Percentiles rank a stretch among this genome's conserved stretches.
Conservation (phyloP, 2,888 invertebrate species). For the Caenorhabditis sp. region DNA sequence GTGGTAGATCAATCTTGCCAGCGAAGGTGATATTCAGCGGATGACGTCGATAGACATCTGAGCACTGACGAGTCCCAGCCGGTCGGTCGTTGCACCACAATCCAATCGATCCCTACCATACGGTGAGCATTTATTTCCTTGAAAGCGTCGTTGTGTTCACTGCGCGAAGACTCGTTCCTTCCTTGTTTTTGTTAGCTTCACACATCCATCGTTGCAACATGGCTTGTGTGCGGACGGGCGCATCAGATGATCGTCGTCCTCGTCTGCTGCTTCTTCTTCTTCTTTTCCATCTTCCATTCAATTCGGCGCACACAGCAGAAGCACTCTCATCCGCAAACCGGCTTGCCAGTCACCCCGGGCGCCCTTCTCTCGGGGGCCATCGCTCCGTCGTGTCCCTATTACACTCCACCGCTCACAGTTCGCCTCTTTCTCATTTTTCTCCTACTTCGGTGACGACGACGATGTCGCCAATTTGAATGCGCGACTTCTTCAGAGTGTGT, state of each 20-base stretch:
- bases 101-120: no score
- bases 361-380: slow-evolving; percentile 39
- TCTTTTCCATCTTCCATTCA: slow-evolving; percentile 38
- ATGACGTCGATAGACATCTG: no score
- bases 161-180: slow-evolving; percentile 30
- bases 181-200: slow-evolving; percentile 33
- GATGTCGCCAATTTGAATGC: slow-evolving; percentile 52
- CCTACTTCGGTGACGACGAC: slow-evolving; percentile 5
- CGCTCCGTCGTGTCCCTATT: slow-evolving; percentile 52
- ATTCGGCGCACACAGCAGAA: slow-evolving; percentile 49
- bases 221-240: slow-evolving; percentile 31
- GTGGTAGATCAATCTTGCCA: no score
- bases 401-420: slow-evolving; percentile 46
- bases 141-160: no score
- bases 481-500: slow-evolving; percentile 41
- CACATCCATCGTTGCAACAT: slow-evolving; percentile 45
- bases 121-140: no score
- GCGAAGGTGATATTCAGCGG: no score
- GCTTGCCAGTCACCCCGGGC: slow-evolving; percentile 37
- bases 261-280: slow-evolving; percentile 24
- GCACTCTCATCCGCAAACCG: slow-evolving; percentile 55
- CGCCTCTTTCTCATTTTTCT: slow-evolving; percentile 26
- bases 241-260: slow-evolving; percentile 46
- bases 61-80: no score
- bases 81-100: no score